Base-by-base conservation (phyloP, 2,888 invertebrate genomes). In the Cheilosia scutellata region DNA sequence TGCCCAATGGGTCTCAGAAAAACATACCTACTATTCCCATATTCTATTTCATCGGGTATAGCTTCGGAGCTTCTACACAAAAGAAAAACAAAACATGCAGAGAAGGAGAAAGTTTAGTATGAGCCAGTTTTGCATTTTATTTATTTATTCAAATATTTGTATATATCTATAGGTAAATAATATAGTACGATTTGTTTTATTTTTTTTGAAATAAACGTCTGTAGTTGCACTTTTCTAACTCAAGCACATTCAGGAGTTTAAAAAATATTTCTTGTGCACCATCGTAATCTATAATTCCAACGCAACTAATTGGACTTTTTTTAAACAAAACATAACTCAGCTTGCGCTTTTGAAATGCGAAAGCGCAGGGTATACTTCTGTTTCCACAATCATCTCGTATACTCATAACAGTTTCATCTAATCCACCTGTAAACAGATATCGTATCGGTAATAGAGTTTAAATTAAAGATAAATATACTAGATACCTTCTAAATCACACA, bases 251-350 rank as follows among this genome's bases (percentile, higher is more conserved):
- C 0, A 92, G 29, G 3, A 92, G 53, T 44, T 90, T 77, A 7
- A 86, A 71, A 62, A 88, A 91, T 5, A 78, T 88, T 5, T 90
- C 94, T 90, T 95, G 94, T 27, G 93, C 93, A 4, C 95, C 95
- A 89, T 95, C 94, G 88, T 94, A 94, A 90, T 94, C 94, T 84
- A 95, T 91, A 57, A 95, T 91, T 11, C 94, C 95, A 47, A 95
- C 93, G 82, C 94, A 94, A 88, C 94, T 94, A 77, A 95, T 93
- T 4, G 94, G 94, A 5, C 94, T 93, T 70, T 94, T 94, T 89
- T 94, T 95, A 70, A 93, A 92, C 49, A 94, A 92, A 0, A 94
- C 91, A 88, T 93, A 93, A 0, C 95, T 94, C 16, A 95, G 89
- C 76, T 94, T 92, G 37, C 94, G 92, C 6, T 95, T 92, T 20